These are phyloP conservation scores for Corythaixoides concolor DNA, from an alignment of 2,113 vertebrate species.

Conservation along the genomic window DNA sequence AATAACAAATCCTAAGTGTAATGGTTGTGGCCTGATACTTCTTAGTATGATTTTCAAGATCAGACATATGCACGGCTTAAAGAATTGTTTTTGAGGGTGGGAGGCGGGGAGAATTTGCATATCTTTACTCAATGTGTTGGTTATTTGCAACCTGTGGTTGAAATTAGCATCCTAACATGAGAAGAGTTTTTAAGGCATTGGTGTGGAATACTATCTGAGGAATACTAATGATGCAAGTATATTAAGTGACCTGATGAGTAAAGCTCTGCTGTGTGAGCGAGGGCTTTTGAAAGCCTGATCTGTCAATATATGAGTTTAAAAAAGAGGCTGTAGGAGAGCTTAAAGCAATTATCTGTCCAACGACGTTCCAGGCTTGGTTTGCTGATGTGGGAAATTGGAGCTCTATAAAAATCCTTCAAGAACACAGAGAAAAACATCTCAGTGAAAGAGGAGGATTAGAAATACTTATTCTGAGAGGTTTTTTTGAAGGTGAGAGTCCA, in stretches of 20 bases:
- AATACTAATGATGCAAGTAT: background rate
- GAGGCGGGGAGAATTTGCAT: too few species aligned
- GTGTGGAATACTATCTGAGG: background rate
- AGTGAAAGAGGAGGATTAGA: background rate
- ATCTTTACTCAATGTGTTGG: background rate
- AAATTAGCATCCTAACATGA: background rate
- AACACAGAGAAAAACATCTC: fast-evolving
- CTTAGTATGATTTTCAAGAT: background rate
- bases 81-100: background rate
- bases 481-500: background rate
- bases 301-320: background rate
- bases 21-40: background rate
- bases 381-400: background rate
- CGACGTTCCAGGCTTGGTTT: background rate
- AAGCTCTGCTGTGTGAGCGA: background rate
- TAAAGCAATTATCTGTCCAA: background rate
- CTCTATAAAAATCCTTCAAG: background rate
- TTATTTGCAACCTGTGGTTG: background rate
- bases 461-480: background rate
- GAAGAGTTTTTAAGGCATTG: background rate
- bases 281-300: background rate
- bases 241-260: background rate
- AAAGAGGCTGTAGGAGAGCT: background rate
- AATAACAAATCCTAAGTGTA: background rate
- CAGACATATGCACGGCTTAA: background rate